Evolutionary conservation across 2,113 vertebrate genomes (phyloP).

Genomic region (Labeo catla): DNA sequence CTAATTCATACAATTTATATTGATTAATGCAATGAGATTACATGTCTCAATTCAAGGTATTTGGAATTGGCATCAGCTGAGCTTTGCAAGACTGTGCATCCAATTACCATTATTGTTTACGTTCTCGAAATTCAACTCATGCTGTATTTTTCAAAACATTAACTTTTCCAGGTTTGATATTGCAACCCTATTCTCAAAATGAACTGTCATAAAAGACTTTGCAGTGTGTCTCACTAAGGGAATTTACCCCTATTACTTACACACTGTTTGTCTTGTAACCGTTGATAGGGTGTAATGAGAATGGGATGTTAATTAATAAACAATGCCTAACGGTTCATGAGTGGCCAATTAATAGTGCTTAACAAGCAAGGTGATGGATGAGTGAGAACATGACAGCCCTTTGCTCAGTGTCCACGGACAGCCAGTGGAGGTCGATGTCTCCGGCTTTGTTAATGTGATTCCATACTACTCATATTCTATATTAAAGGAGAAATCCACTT

Average conservation of each 20-base stretch:
- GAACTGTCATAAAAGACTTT: conserved; percentile 4
- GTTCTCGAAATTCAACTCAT: not conserved
- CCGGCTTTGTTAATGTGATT: conserved; percentile 12
- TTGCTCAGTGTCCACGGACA: conserved; percentile 51
- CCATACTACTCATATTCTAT: not conserved
- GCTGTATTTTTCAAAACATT: not conserved
- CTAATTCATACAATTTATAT: conserved; percentile 40
- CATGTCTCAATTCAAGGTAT: conserved; percentile 36
- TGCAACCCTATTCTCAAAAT: not conserved
- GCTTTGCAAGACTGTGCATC: not conserved
- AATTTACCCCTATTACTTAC: conserved; percentile 62
- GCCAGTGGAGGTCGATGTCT: conserved; percentile 48
- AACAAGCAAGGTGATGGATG: conserved; percentile 68
- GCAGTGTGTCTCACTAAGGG: conserved; percentile 57
- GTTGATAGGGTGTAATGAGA: conserved; percentile 68
- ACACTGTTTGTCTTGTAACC: conserved; percentile 65
- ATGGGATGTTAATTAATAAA: conserved; percentile 74
- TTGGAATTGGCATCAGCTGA: conserved; percentile 42
- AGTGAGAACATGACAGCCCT: conserved; percentile 44
- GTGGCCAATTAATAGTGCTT: conserved; percentile 70
- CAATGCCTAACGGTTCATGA: conserved; percentile 62
- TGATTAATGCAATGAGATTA: conserved; percentile 47
- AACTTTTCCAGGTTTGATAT: not conserved
- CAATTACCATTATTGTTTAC: conserved; percentile 17
- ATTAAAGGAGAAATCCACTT: no score